Evolutionary conservation across 35 echinoderm and acorn worm species (phyloP).

Genomic region (Stichopus chloronotus): DNA sequence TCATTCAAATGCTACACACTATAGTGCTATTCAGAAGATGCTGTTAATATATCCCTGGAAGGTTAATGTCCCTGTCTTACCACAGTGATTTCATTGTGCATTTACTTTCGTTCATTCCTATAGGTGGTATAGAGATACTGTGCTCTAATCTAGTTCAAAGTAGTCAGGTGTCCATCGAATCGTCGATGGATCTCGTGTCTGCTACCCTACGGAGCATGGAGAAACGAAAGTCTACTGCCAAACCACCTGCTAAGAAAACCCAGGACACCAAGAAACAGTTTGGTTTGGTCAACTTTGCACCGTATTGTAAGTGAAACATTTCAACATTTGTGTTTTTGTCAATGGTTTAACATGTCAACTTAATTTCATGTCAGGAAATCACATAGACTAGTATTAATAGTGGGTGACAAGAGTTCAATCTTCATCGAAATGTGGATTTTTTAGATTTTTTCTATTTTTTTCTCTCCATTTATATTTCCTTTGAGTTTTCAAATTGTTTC

Average conservation of each 20-base stretch:
- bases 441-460: no score
- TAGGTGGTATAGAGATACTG: constrained; percentile 89
- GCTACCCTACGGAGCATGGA: constrained; percentile 81
- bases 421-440: no score
- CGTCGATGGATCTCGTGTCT: constrained; percentile 79
- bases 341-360: background rate
- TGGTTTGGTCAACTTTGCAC: constrained; percentile 96
- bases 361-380: background rate
- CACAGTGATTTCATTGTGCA: no score
- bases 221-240: constrained; percentile 45
- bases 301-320: constrained; percentile 73
- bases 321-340: background rate
- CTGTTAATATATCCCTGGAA: no score
- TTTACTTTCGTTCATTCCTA: background rate
- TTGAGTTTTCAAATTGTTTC: no score
- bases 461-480: no score
- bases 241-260: constrained; percentile 52
- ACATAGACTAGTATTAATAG: background rate
- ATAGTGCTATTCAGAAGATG: no score
- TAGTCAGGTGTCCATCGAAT: constrained; percentile 80
- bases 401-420: background rate
- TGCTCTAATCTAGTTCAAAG: constrained; percentile 90
- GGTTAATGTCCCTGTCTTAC: no score
- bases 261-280: constrained; percentile 76
- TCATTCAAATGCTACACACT: no score